A percentile compares a stretch with the other conserved stretches of the same genome.
Evolutionary conservation across 2,888 invertebrate species (phyloP).

Genomic region (Smittia sp.): DNA sequence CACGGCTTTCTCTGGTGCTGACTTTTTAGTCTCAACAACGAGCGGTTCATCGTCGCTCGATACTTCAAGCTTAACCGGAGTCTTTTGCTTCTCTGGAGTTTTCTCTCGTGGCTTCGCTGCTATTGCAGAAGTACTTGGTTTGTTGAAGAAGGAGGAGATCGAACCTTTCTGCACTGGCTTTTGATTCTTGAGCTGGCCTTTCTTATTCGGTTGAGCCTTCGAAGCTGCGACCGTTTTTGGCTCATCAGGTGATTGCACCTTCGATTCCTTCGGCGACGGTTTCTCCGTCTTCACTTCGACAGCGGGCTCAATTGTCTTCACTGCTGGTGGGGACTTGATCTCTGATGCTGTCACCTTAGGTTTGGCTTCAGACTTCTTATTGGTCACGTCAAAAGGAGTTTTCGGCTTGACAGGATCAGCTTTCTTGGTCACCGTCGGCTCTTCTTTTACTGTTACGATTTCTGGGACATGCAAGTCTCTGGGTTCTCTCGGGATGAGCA

Average conservation of each 20-base stretch:
- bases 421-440: background rate
- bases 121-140: background rate
- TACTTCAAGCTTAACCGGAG: background rate
- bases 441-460: background rate
- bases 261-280: background rate
- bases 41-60: background rate
- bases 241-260: background rate
- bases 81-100: background rate
- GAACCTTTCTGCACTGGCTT: conserved; percentile 5
- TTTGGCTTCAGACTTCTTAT: background rate
- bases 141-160: conserved; percentile 27
- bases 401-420: background rate
- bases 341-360: background rate
- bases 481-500: background rate
- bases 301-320: background rate
- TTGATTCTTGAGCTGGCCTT: background rate
- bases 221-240: background rate
- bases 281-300: background rate
- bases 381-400: conserved; percentile 9
- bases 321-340: background rate
- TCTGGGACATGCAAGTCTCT: background rate
- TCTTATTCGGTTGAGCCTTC: background rate
- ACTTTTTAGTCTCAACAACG: background rate
- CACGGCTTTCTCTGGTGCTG: background rate
- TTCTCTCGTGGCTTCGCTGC: background rate